These are phyloP conservation scores for Hystrix brachyura DNA, from an alignment of 2,113 vertebrate genomes.

Conservation along the genomic window DNA sequence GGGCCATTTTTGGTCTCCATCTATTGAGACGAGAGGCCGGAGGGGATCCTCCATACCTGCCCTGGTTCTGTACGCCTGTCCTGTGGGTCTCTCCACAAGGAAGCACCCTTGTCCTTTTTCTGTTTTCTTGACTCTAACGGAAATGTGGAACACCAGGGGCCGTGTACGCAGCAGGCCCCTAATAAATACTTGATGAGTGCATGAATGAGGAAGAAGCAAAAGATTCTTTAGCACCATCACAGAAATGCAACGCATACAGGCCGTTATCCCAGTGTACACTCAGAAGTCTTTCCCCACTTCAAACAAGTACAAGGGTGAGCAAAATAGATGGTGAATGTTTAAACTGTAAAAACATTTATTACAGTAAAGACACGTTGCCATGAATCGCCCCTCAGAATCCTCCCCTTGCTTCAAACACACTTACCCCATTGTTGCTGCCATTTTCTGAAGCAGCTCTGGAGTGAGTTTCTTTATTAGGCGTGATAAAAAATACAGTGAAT, in stretches of 20 bases:
- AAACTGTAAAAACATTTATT: background rate
- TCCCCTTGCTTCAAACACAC: background rate
- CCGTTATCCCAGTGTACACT: background rate
- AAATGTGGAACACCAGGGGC: too few species aligned
- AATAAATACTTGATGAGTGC: background rate
- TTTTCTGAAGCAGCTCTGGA: background rate
- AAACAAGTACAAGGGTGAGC: background rate
- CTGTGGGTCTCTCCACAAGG: background rate
- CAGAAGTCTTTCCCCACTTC: background rate
- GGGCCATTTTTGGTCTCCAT: background rate
- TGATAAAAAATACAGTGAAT: background rate
- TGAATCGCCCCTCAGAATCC: background rate
- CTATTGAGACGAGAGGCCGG: background rate
- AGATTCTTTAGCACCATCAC: background rate
- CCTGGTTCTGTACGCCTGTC: background rate
- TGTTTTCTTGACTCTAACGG: background rate
- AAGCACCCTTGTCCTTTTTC: background rate
- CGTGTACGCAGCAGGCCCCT: too few species aligned
- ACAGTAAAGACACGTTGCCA: background rate
- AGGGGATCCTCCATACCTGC: too few species aligned
- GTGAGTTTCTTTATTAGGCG: background rate
- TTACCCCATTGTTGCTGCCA: background rate
- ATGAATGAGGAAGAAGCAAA: background rate
- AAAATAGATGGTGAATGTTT: background rate
- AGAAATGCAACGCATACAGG: background rate